Base-by-base conservation (phyloP, 2,797 vertebrate genomes). In the Tauraco hartlaubi region DNA sequence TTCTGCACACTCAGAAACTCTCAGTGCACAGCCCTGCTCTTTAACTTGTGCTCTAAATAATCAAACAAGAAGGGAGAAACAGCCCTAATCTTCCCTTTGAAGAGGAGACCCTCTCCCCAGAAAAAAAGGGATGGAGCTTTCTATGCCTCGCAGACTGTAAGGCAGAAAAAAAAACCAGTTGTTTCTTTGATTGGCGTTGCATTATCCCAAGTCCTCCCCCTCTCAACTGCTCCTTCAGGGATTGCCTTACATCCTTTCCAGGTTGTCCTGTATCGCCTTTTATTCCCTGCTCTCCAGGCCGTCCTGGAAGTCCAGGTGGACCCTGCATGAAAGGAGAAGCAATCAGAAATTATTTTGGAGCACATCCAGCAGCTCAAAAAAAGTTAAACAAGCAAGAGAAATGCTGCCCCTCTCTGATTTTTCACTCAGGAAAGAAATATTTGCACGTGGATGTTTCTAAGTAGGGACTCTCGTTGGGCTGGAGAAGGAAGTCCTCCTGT, bases 281-380 rank as follows among this genome's bases (percentile, higher is more conserved):
- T 26, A 97, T 96, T 69, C 99, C 99, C 12, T 88, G 90, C 67
- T 98, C 98, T 46, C 99, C 99, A 18, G 98, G 97, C 76, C 96
- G 98, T 51, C 99, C 99, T 9, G 99, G 98, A 48, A 99, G 92
- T 23, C 99, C 99, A 20, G 98, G 93, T 5, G 98, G 98, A 44
- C 99, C 99, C 99, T 99, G 86, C 5, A 89, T 85, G 59, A 72
- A 64, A 39, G 14, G n/a, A 76, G 62, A n/a, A 23, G 9, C 19
- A 26, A 69, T 37, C n/a, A 55, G 26, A 46, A 87, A 68, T 1
- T 11, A 68, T 29, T 51, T 51, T 37, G 15, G 25, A 88, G 29
- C 63, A 44, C 0, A 15, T 23, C 13, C 5, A 68, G 28, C 12
- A 63, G 19, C 46, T 82, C 16, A 49, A 37, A 21, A 69, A 68